Evolutionary conservation across 2,888 invertebrate species (phyloP).

Genomic region (Maniola hyperantus): DNA sequence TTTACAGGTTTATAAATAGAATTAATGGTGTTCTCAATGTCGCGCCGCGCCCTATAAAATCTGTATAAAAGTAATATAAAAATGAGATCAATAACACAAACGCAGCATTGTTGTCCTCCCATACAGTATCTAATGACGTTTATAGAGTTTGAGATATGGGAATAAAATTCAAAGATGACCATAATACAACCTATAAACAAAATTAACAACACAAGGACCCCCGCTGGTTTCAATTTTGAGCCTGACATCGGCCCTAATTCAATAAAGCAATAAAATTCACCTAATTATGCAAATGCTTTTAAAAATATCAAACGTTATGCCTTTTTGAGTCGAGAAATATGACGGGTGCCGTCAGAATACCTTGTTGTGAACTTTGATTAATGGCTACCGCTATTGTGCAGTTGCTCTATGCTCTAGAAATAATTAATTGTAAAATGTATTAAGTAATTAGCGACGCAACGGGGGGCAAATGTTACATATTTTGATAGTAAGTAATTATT

Average conservation of each 20-base stretch:
- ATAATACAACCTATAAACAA: constrained; percentile 82
- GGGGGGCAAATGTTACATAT: constrained; percentile 10
- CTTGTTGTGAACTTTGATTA: constrained; percentile 67
- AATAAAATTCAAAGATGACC: constrained; percentile 76
- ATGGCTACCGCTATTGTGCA: constrained; percentile 45
- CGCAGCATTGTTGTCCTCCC: constrained; percentile 72
- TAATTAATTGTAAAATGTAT: constrained; percentile 26
- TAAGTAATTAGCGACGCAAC: constrained; percentile 26
- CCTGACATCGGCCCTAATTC: constrained; percentile 82
- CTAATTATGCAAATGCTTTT: constrained; percentile 82
- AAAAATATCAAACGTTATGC: constrained; percentile 73
- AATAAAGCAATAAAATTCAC: constrained; percentile 83
- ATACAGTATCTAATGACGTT: constrained; percentile 70
- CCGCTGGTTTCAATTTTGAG: constrained; percentile 81
- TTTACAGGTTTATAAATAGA: constrained; percentile 44
- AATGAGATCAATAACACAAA: constrained; percentile 75
- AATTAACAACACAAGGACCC: constrained; percentile 81
- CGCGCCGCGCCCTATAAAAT: constrained; percentile 46
- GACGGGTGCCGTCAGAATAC: constrained; percentile 66
- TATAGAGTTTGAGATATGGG: constrained; percentile 75
- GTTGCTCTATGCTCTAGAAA: constrained; percentile 11
- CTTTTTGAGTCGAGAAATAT: constrained; percentile 71
- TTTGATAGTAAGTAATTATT: constrained; percentile 12
- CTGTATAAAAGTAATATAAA: constrained; percentile 66
- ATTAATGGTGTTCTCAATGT: constrained; percentile 47